phyloP scores from a whole-genome alignment of 1,140 invertebrate genomes.

The Cydia splendana region DNA sequence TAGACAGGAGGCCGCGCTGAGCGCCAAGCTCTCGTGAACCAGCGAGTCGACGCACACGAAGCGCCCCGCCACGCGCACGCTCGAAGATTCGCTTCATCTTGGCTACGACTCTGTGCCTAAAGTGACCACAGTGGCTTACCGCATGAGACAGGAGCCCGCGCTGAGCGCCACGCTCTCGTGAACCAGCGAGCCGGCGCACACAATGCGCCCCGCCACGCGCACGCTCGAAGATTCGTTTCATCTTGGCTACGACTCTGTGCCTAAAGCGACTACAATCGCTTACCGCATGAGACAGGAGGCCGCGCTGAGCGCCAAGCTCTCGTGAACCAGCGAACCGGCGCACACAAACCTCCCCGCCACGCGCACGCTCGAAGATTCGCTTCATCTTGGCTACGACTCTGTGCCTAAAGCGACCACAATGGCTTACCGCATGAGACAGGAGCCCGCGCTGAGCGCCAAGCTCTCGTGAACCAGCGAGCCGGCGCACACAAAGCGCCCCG shows the following conservation, averaged over 20 bases:
- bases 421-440: background rate
- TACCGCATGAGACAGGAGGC: background rate
- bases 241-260: no score
- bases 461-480: background rate
- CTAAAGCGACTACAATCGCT: no score
- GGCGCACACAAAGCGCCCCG: background rate
- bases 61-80: background rate
- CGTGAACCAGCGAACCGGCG: background rate
- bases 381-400: background rate
- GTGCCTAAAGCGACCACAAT: no score
- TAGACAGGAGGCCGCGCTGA: background rate
- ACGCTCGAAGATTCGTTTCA: background rate
- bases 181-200: background rate
- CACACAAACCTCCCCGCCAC: background rate
- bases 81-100: background rate
- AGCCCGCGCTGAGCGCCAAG: background rate
- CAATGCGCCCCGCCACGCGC: background rate
- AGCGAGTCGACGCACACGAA: background rate
- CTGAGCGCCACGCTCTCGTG: background rate
- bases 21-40: background rate
- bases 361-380: background rate
- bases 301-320: background rate
- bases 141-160: background rate
- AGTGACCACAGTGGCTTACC: background rate
- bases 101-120: background rate